Evolutionary conservation across 2,113 vertebrate genomes (phyloP).

Genomic region (Brachyhypopomus occidentalis): DNA sequence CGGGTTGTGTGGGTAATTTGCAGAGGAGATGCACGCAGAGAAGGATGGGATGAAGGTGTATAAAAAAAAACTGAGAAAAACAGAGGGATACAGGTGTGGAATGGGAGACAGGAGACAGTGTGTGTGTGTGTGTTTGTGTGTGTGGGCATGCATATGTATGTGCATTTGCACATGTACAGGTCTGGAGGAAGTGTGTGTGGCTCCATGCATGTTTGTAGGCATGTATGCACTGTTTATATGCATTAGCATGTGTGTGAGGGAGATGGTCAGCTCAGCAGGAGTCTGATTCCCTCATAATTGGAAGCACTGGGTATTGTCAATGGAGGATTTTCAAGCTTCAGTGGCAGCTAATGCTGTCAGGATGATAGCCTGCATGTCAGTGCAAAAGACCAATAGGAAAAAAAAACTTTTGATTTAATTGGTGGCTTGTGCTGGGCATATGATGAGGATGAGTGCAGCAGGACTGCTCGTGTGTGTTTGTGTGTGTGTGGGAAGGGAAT

Average conservation of each 20-base stretch:
- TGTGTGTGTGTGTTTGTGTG: not conserved
- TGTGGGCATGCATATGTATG: conserved; percentile 39
- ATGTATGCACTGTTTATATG: conserved; percentile 19
- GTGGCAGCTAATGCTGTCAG: conserved; percentile 53
- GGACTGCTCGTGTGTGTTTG: conserved; percentile 27
- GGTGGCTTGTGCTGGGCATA: conserved; percentile 30
- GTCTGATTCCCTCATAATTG: conserved; percentile 56
- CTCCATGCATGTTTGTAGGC: conserved; percentile 14
- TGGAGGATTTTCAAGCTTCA: conserved; percentile 45
- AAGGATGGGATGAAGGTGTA: conserved; percentile 42
- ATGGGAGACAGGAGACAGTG: conserved; percentile 62
- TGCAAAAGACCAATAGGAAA: conserved; percentile 49
- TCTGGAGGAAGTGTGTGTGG: conserved; percentile 31
- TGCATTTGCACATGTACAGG: conserved; percentile 6
- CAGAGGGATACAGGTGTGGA: conserved; percentile 49
- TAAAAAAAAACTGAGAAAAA: conserved; percentile 49
- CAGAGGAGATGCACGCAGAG: conserved; percentile 53
- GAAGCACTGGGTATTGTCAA: conserved; percentile 55
- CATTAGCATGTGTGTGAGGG: conserved; percentile 24
- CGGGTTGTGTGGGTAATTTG: conserved; percentile 87
- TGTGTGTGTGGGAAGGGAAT: conserved; percentile 19
- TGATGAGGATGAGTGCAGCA: conserved; percentile 30
- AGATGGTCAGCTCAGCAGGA: conserved; percentile 47
- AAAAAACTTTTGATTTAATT: conserved; percentile 49
- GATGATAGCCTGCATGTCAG: conserved; percentile 43